A percentile compares a stretch with the other conserved stretches of the same genome.
These are phyloP conservation scores for Eucidaris tribuloides DNA, from an alignment of 35 echinoderm and acorn worm genomes.

Conservation along the genomic window DNA sequence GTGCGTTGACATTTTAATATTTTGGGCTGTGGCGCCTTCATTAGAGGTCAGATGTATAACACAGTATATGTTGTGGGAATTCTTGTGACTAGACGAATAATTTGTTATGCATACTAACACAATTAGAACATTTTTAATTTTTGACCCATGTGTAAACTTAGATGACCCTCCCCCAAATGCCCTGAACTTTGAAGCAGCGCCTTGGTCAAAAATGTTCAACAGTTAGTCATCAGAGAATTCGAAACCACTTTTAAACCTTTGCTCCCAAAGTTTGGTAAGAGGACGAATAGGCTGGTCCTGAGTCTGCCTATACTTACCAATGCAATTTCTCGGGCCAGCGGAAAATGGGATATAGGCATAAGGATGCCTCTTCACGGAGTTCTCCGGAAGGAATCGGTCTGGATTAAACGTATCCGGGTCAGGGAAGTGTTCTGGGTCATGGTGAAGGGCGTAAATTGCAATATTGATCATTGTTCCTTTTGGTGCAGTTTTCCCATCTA, in stretches of 20 bases:
- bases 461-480: slow-evolving; percentile 45
- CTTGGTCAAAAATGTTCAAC: not conserved
- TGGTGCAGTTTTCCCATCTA: slow-evolving; percentile 77
- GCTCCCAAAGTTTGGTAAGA: not conserved
- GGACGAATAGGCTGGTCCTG: not conserved
- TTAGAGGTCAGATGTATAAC: too few relatives aligned
- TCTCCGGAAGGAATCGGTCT: slow-evolving; percentile 71
- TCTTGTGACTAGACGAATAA: too few relatives aligned
- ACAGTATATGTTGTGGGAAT: too few relatives aligned
- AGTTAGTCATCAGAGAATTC: not conserved
- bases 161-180: not conserved
- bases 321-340: slow-evolving; percentile 93
- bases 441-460: slow-evolving; percentile 49
- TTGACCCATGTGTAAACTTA: too few relatives aligned
- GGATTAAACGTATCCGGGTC: slow-evolving; percentile 87
- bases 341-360: slow-evolving; percentile 95
- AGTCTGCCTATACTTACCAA: slow-evolving; percentile 89
- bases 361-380: slow-evolving; percentile 61
- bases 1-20: too few relatives aligned
- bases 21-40: too few relatives aligned
- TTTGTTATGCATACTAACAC: too few relatives aligned
- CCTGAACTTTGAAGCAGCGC: not conserved
- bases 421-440: slow-evolving; percentile 72
- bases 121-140: not conserved
- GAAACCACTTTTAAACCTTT: too few relatives aligned